A percentile compares a stretch with the other conserved stretches of the same genome.
Conservation (phyloP, 2,113 vertebrate genomes). For the Tapirus terrestris region DNA sequence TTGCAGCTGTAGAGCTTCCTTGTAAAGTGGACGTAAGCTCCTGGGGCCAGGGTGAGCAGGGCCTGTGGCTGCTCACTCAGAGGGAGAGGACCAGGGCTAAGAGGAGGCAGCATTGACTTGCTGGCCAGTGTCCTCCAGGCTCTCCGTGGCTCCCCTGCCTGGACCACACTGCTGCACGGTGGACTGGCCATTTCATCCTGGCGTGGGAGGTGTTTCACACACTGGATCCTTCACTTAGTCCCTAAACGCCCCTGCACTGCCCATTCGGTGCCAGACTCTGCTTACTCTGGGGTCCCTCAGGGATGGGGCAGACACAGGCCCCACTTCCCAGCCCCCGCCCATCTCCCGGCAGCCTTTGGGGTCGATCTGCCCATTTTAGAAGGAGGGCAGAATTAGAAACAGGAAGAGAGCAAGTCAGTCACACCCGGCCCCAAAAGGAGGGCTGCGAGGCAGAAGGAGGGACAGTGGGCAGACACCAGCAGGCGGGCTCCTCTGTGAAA, state of each 20-base stretch:
- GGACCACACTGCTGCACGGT: background rate
- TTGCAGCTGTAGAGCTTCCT: background rate
- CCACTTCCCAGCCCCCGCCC: background rate
- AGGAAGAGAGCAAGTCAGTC: background rate
- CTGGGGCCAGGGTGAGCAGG: fast-evolving
- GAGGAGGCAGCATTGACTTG: background rate
- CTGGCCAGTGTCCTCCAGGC: fast-evolving
- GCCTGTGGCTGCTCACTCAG: background rate
- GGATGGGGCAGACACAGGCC: background rate
- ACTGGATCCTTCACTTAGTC: background rate
- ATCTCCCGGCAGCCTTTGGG: background rate
- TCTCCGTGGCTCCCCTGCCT: background rate
- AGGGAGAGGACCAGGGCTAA: background rate
- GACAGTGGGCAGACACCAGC: background rate
- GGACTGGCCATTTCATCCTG: background rate
- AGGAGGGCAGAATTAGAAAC: background rate
- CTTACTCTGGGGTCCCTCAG: no score
- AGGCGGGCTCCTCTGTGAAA: background rate
- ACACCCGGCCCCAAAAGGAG: background rate
- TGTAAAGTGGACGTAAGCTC: background rate
- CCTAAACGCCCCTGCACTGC: background rate
- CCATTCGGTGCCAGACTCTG: background rate
- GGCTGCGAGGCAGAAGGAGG: background rate
- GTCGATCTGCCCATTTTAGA: background rate
- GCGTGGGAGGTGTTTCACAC: no score